Base-by-base conservation (phyloP, 2,113 vertebrate species). In the Oryzias javanicus region DNA sequence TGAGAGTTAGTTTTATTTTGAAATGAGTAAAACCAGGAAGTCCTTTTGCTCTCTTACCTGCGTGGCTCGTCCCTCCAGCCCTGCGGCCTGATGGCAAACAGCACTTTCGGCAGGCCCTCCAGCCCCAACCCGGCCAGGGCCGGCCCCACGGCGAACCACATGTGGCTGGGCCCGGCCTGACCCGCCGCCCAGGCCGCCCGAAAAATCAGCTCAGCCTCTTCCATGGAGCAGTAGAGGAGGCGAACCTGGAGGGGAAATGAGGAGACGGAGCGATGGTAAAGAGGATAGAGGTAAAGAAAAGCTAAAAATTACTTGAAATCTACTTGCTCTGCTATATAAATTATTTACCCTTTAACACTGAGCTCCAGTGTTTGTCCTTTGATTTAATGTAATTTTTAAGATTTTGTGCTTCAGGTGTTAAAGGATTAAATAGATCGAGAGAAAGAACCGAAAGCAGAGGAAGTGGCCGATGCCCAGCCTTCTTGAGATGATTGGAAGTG, bases 81-180 rank as follows among this genome's bases (percentile, higher is more conserved):
- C 47, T 95, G 93, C 0, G 95, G 94, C n/a, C 95, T 88, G 57
- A 98, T 94, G 0, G 94, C 92, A 20, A 97, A 95, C 51, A 97
- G 70, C 5, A 94, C 95, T 2, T 92, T 94, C 0, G 96, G 96
- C 15, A 94, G 85, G 0, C 94, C 92, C 61, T 94, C 91, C 1
- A 95, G 90, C 55, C 91, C 92, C 63, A 94, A 72, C 4, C 94
- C 94, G 0, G 93, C 92, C 59, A 97, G 85, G 4, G 92, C 94
- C 1, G 95, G 92, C 0, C 96, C 96, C 49, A 96, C 94, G 12
- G 95, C 90, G 56, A 98, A 97, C 96, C 96, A 98, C 80, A 98
- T 90, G 74, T 98, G 94, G 29, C 94, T 95, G 1, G 94, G 93
- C 0, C 94, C 95, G 0, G 95, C 88, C 53, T 97, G 90, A 6